Evolutionary conservation across 1,140 invertebrate species (phyloP).

Genomic region (Cherax destructor): DNA sequence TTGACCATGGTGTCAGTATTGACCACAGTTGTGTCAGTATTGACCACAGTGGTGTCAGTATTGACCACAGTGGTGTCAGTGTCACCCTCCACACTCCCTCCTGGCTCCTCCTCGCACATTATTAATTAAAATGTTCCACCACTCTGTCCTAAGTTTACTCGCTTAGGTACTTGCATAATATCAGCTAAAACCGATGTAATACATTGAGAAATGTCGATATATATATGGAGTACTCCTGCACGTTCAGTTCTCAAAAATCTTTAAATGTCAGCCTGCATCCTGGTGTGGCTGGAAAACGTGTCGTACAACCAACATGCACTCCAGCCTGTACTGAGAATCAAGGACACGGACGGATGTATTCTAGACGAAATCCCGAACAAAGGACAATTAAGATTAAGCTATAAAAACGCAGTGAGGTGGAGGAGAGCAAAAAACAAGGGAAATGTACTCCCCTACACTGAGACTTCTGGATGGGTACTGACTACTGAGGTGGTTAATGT

Average conservation of each 20-base stretch:
- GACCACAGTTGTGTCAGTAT: too few relatives aligned
- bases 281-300: constrained; percentile 2
- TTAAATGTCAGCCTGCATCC: neutral
- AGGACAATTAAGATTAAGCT: neutral
- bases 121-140: too few relatives aligned
- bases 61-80: too few relatives aligned
- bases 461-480: neutral
- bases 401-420: neutral
- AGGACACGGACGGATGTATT: neutral
- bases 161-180: too few relatives aligned
- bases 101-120: too few relatives aligned
- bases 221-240: neutral
- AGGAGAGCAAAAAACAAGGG: neutral
- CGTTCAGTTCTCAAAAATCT: neutral
- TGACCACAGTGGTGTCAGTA: too few relatives aligned
- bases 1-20: too few relatives aligned
- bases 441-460: neutral
- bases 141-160: too few relatives aligned
- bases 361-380: neutral
- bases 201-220: neutral
- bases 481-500: neutral
- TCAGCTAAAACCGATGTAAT: neutral
- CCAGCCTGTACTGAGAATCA: neutral
- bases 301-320: neutral
- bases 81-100: too few relatives aligned